Conservation (phyloP, 2,888 invertebrate genomes). For the Caenorhabditis sp. region DNA sequence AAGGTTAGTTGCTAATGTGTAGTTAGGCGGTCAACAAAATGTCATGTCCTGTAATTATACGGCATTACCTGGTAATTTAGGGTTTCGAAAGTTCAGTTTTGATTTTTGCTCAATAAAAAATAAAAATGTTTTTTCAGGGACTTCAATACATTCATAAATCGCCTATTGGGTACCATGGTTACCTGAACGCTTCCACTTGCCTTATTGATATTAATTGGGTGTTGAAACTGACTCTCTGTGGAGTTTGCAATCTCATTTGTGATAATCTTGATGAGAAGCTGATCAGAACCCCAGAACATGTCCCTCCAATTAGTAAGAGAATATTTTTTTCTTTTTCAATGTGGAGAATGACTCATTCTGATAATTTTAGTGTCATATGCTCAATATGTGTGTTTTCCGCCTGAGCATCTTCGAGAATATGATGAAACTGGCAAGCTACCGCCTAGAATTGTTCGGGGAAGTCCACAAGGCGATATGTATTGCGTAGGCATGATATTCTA, state of each 20-base stretch:
- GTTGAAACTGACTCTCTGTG: conserved; percentile 78
- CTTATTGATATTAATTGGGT: conserved; percentile 82
- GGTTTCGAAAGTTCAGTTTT: no score
- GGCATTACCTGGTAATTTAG: no score
- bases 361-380: conserved; percentile 38
- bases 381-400: conserved; percentile 75
- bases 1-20: no score
- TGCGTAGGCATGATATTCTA: conserved; percentile 70
- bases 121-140: no score
- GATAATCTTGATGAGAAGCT: conserved; percentile 66
- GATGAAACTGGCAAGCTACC: conserved; percentile 72
- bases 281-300: conserved; percentile 66
- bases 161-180: conserved; percentile 77
- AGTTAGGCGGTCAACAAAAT: no score
- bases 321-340: no score
- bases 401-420: conserved; percentile 75
- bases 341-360: background rate
- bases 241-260: conserved; percentile 72
- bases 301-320: conserved; percentile 55
- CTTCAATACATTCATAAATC: conserved; percentile 79
- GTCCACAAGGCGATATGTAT: conserved; percentile 77
- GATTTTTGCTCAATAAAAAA: no score
- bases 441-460: conserved; percentile 64
- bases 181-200: conserved; percentile 75
- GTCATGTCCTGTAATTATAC: no score